Evolutionary conservation across 2,113 vertebrate species (phyloP), one percentile per base, ranked within the genome.

Genomic region (Neofelis nebulosa): DNA sequence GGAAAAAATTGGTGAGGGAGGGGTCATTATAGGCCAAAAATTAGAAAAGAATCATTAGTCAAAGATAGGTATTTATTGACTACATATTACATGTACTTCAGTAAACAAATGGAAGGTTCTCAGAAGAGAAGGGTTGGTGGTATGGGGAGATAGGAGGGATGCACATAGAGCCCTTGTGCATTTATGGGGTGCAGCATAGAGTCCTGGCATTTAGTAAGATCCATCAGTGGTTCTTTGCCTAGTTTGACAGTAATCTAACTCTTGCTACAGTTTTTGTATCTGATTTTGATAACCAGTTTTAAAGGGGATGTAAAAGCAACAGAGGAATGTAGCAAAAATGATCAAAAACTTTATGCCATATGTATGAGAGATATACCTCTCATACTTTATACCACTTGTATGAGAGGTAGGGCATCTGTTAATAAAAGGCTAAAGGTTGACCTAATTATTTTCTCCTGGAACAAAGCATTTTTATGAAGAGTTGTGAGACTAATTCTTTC

Each of bases 401-500:
- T 76, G 74, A 81, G 25, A 82, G 12, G 9, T 57, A 21, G 6
- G 1, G 5, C 96, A 21, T 85, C 41, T 93, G n/a, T 79, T 93
- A 73, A 82, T 41, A 89, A 41, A 74, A 74, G 66, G 19, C 19
- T 80, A 4, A 85, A 89, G 36, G 10, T 55, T 27, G 8, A 63
- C 13, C 45, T 82, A 76, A n/a, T 90, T 88, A 36, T 48, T 85
- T 55, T 91, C 19, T 86, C 23, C 33, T 78, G 7, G 27, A 69
- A 71, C 65, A 81, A 84, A 81, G 9, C n/a, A 50, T 91, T 93
- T 91, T 94, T 96, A 81, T 66, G n/a, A 96, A 93, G 69, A 52
- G 16, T 90, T 85, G 21, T 25, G 31, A 91, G 69, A 71, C 7
- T 61, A 25, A 79, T 80, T 71, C 7, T 90, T 95, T 93, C 29